These are phyloP conservation scores for Drosophila recens DNA, from an alignment of 2,888 invertebrate species.

Conservation along the genomic window DNA sequence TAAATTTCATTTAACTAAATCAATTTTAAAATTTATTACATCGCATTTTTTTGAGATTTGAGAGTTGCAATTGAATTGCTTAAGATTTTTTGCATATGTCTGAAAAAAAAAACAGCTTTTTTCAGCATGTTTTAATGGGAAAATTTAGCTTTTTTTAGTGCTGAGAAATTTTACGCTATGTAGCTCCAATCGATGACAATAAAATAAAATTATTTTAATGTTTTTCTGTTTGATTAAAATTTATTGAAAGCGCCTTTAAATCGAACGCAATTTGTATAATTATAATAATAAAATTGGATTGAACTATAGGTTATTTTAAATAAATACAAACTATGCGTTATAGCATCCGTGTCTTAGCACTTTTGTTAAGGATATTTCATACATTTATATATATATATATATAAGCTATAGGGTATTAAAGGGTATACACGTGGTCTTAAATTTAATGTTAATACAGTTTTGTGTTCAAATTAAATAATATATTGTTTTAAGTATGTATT, in stretches of 20 bases:
- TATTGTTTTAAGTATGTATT: slow-evolving; percentile 1
- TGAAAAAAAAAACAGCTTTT: no score
- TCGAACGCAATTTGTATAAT: slow-evolving; percentile 15
- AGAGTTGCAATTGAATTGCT: no score
- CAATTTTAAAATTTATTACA: no score
- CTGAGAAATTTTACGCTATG: no score
- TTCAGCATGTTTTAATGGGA: no score
- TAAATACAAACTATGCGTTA: slow-evolving; percentile 6
- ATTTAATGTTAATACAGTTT: slow-evolving; percentile 37
- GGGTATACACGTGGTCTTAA: slow-evolving; percentile 9
- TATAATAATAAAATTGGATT: slow-evolving; percentile 11
- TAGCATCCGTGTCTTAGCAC: slow-evolving; percentile 32
- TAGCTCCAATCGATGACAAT: no score
- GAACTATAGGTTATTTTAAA: not conserved
- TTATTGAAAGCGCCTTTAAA: slow-evolving; percentile 19
- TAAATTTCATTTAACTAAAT: no score
- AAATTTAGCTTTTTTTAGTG: no score
- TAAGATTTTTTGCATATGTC: no score
- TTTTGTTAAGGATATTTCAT: slow-evolving; percentile 6
- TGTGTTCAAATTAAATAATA: not conserved
- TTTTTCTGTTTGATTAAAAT: slow-evolving; percentile 9
- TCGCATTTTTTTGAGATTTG: no score
- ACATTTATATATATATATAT: slow-evolving; percentile 1
- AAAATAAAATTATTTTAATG: not conserved
- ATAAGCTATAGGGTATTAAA: slow-evolving; percentile 2